Evolutionary conservation across 2,888 invertebrate species (phyloP), one percentile per base, ranked within the genome.

Genomic region (Thymelicus acteon): DNA sequence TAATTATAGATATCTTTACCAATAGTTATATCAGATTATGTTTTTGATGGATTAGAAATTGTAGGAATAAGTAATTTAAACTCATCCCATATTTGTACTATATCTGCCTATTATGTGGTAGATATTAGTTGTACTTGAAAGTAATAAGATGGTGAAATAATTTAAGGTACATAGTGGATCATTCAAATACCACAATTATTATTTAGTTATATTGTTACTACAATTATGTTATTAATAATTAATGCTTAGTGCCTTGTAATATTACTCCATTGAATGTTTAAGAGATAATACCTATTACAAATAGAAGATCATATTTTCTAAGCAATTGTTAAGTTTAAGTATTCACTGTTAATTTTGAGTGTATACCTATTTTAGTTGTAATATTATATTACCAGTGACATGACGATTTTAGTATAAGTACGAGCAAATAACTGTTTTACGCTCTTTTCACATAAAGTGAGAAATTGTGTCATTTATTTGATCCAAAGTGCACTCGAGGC

Each of bases 401-500:
- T 47, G 47, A 19, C 7, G 49, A 19, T 52, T 44, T 44, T 19
- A 19, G 49, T 52, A 52, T 52, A 52, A 52, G 8, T 52, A 52
- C 12, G 57, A 31, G 24, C 12, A 57, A 57, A 31, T 57, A 31
- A 57, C 10, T 57, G 31, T 31, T 12, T 44, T 44, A 31, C 31
- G 44, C 10, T 12, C 8, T 12, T 44, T 12, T 44, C 10, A 44
- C 12, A 44, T 10, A 6, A 44, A 10, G 12, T 10, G 4, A 44
- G 44, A 44, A 12, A 12, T 40, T 40, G 10, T 40, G 44, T 44
- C 44, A 44, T 44, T 48, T 13, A n/a, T 52, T 67, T 39, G 49
- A 52, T 60, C n/a, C 52, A 40, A 60, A 60, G 13, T 52, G 40
- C 57, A 64, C 15, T 54, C 40, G 44, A 68, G 68, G 61, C 62